Percentiles rank a stretch among this genome's conserved stretches.
phyloP scores from a whole-genome alignment of 2,888 invertebrate genomes.

The Capitulum mitella region DNA sequence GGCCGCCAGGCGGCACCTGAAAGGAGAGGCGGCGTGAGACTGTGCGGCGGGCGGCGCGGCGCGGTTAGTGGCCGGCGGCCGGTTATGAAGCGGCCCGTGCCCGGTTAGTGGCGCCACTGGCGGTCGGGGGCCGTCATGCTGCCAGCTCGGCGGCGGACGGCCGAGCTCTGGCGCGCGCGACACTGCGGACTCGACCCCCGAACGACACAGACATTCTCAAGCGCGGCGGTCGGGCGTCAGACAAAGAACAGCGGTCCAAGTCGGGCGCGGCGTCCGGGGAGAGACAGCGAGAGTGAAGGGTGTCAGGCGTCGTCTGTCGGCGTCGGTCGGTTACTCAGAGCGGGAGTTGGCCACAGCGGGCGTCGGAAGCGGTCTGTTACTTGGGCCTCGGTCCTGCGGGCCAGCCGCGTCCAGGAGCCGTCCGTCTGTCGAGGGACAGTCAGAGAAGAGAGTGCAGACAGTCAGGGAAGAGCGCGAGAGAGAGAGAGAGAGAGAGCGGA shows the following conservation, averaged over 20 bases:
- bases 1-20: background rate
- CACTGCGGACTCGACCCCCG: background rate
- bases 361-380: background rate
- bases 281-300: background rate
- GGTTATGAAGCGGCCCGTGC: too few species aligned
- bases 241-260: background rate
- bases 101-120: too few species aligned
- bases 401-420: background rate
- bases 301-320: too few species aligned
- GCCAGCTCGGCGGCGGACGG: too few species aligned
- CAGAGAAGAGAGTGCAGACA: background rate
- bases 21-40: background rate
- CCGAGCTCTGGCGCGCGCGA: too few species aligned
- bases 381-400: background rate
- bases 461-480: background rate
- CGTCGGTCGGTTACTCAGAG: background rate
- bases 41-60: too few species aligned
- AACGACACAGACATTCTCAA: conserved; percentile 2
- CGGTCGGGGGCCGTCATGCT: too few species aligned
- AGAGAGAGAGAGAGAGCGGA: too few species aligned
- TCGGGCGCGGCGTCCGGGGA: background rate
- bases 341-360: background rate
- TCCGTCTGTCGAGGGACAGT: background rate
- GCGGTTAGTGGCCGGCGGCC: too few species aligned
- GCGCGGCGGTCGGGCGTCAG: background rate